Conservation (phyloP, 1,140 invertebrate species). For the Whitmania pigra region DNA sequence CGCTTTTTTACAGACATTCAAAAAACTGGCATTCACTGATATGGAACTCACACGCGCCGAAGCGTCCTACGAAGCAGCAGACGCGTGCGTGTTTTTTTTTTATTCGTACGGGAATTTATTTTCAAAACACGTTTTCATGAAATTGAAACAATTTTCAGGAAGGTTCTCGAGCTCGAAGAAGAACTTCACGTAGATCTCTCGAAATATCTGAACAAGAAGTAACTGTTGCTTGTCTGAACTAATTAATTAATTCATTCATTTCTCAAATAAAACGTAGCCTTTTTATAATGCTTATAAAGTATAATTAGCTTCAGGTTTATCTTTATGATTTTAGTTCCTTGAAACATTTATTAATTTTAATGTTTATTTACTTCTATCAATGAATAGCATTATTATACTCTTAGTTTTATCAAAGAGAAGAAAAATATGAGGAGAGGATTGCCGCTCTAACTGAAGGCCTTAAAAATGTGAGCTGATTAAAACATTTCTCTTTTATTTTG, state of each 20-base stretch:
- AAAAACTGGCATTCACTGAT: slow-evolving; percentile 99
- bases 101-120: neutral
- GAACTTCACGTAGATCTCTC: slow-evolving; percentile 36
- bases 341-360: neutral
- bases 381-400: neutral
- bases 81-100: slow-evolving; percentile 62
- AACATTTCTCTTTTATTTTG: neutral
- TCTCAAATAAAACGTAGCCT: too few species aligned
- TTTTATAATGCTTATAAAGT: too few species aligned
- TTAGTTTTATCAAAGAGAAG: slow-evolving; percentile 80
- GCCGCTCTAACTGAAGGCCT: slow-evolving; percentile 89
- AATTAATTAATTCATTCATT: too few species aligned
- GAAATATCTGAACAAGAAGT: slow-evolving; percentile 52
- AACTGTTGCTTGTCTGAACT: slow-evolving; percentile 18
- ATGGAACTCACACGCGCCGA: slow-evolving; percentile 99
- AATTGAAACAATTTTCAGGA: slow-evolving; percentile 34
- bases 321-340: slow-evolving; percentile 23
- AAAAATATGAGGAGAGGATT: slow-evolving; percentile 97
- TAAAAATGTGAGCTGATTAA: slow-evolving; percentile 68
- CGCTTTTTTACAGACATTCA: slow-evolving; percentile 68
- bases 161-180: slow-evolving; percentile 38
- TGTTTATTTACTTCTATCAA: too few species aligned
- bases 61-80: slow-evolving; percentile 96
- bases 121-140: neutral
- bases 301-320: too few species aligned